Conservation (phyloP, 2,113 vertebrate species). For the Crotalus horridus region DNA sequence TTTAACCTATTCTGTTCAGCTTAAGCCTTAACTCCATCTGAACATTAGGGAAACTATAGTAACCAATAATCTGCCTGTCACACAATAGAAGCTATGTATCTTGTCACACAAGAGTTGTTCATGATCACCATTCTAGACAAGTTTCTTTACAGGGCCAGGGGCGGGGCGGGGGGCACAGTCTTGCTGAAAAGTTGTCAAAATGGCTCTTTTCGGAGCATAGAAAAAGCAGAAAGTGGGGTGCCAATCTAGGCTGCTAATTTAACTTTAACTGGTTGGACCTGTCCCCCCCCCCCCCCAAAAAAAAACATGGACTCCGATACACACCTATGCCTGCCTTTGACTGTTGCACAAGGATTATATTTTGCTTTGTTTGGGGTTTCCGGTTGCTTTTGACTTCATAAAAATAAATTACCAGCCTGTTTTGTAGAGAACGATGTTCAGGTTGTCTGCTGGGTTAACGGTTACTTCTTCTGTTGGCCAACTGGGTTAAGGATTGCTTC, state of each 20-base stretch:
- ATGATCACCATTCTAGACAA: constrained; percentile 86
- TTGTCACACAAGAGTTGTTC: constrained; percentile 92
- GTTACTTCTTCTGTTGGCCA: too few species aligned
- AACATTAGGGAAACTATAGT: constrained; percentile 99
- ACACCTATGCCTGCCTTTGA: constrained; percentile 78
- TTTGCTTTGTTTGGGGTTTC: not conserved
- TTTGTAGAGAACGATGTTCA: constrained; percentile 22
- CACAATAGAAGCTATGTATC: constrained; percentile 99
- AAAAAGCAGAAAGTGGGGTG: not conserved
- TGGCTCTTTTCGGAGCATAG: not conserved
- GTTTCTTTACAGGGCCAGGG: constrained; percentile 88
- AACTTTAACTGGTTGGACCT: constrained; percentile 82
- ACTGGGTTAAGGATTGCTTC: too few species aligned
- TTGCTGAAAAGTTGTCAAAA: constrained; percentile 81
- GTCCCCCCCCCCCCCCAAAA: constrained; percentile 57
- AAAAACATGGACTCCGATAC: constrained; percentile 12
- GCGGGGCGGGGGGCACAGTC: constrained; percentile 66
- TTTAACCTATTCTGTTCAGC: constrained; percentile 99
- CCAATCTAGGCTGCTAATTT: constrained; percentile 82
- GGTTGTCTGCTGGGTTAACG: not conserved
- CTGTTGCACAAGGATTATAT: constrained; percentile 56
- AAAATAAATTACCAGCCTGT: not conserved
- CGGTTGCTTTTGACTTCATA: not conserved
- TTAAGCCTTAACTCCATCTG: constrained; percentile 94
- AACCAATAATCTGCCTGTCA: constrained; percentile 96